Base-by-base conservation (phyloP, 2,888 invertebrate species). In the Leucophenga montana region DNA sequence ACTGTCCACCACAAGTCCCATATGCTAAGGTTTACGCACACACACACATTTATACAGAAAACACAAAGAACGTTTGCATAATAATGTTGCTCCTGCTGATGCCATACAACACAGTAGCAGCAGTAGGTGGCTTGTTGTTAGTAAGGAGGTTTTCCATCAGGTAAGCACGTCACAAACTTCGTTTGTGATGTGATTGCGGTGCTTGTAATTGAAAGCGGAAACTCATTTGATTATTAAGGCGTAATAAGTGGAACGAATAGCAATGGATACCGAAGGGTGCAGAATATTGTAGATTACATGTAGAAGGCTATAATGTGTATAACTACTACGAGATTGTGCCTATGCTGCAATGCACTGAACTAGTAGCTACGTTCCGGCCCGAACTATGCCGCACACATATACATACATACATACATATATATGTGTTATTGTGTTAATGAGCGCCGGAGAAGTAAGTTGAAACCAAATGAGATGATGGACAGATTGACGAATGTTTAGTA, bases 221-320 rank as follows among this genome's bases (percentile, higher is more conserved):
- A 81, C 82, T 81, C 80, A 82, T 81, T 81, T 81, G 80, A 82
- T 81, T 81, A 81, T 81, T 80, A 83, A 81, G 78, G 80, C 78
- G 82, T 77, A 81, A 83, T 81, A 82, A 83, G 80, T 82, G 79
- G 18, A 18, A 56, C 22, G 56, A 33, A 48, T 9, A 5, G 56
- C 8, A 46, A 9, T 11, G 13, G 27, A 13, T 14, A 1, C 18
- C 9, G 13, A 1, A 9, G 18, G 13, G 50, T 6, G 27, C 8
- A 39, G 39, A 8, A 11, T 39, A 39, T 8, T 5, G 39, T 39
- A 39, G 39, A 39, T 39, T 39, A 5, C 4, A 27, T 27, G 27
- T 39, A 11, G 11, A 39, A 11, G 39, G 39, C 8, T 39, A 39
- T 11, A 39, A 39, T 39, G 39, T 39, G 8, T 39, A 11, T 39